Evolutionary conservation across 2,888 invertebrate genomes (phyloP).

Genomic region (Harpalus rufipes): DNA sequence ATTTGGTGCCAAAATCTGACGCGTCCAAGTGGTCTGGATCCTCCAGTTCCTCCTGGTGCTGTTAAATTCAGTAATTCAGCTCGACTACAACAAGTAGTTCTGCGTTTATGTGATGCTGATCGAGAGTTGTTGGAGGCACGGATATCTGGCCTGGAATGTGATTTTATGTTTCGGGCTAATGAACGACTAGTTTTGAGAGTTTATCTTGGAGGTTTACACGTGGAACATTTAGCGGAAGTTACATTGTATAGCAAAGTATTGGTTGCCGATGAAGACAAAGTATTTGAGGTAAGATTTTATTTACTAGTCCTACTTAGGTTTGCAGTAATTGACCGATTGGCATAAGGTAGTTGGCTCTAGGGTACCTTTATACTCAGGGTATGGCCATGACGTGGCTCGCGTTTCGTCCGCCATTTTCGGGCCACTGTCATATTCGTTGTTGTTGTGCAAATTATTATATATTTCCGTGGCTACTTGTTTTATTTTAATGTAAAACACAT

Average conservation of each 20-base stretch:
- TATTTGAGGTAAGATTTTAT: constrained; percentile 85
- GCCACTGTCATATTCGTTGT: no score
- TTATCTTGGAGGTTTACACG: constrained; percentile 83
- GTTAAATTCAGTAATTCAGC: constrained; percentile 87
- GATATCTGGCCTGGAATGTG: constrained; percentile 84
- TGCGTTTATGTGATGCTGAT: constrained; percentile 86
- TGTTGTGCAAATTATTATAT: no score
- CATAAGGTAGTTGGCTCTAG: no score
- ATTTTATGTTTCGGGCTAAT: constrained; percentile 88
- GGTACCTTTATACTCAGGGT: no score
- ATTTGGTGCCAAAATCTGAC: constrained; percentile 3
- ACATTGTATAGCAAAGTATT: constrained; percentile 88
- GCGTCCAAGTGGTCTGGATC: constrained; percentile 76
- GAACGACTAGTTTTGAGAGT: constrained; percentile 87
- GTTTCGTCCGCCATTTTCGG: no score
- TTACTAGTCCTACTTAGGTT: neutral
- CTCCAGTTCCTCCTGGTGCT: constrained; percentile 87
- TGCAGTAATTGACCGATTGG: no score
- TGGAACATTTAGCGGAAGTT: constrained; percentile 86
- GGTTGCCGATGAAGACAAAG: constrained; percentile 89
- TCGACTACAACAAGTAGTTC: constrained; percentile 80
- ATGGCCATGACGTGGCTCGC: no score
- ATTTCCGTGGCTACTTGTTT: no score
- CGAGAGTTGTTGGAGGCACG: constrained; percentile 84
- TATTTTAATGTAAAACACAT: no score